Conservation (phyloP, 2,888 invertebrate species). For the Dryomyza anilis region DNA sequence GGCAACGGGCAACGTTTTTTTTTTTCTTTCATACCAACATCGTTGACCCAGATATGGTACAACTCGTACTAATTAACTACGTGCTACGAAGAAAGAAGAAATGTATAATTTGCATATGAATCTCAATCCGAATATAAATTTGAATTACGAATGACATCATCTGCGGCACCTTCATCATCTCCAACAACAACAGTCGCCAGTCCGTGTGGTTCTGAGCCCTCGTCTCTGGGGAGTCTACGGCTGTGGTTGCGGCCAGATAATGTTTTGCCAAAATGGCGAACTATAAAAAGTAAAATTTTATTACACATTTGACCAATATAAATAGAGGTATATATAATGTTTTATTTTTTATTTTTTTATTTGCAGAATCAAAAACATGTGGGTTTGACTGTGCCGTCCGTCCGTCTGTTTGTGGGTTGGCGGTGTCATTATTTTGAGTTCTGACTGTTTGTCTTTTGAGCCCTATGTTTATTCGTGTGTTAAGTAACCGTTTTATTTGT, state of each 20-base stretch:
- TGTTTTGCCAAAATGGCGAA: not conserved
- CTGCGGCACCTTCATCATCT: not conserved
- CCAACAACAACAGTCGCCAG: not conserved
- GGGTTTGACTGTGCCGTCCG: not conserved
- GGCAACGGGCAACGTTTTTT: not conserved
- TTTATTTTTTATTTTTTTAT: not conserved
- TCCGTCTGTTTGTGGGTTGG: not conserved
- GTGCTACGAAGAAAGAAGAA: not conserved
- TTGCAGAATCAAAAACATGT: not conserved
- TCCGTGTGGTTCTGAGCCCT: no score
- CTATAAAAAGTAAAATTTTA: slow-evolving; percentile 3
- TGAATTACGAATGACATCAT: not conserved
- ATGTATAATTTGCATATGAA: not conserved
- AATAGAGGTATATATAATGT: not conserved
- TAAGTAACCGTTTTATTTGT: slow-evolving; percentile 7
- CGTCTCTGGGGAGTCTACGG: no score
- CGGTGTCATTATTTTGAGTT: not conserved
- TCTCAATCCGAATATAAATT: not conserved
- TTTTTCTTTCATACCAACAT: no score
- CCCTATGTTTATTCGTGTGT: not conserved
- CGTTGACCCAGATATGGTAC: not conserved
- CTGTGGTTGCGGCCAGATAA: no score
- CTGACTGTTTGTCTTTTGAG: not conserved
- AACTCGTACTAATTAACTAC: not conserved
- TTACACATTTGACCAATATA: not conserved